Evolutionary conservation across 2,113 vertebrate genomes (phyloP).

Genomic region (Petaurus breviceps): DNA sequence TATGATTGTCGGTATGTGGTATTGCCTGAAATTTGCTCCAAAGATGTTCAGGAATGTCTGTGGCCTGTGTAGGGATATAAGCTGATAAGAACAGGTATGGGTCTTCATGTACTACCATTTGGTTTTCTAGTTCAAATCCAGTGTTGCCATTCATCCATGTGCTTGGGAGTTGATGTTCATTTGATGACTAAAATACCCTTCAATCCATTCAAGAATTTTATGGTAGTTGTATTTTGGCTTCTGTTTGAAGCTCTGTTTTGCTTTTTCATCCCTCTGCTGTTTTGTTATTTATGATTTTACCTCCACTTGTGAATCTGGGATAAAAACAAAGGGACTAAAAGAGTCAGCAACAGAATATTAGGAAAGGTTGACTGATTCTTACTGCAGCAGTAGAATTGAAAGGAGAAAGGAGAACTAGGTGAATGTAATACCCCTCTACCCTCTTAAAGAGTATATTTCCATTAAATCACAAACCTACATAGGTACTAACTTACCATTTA

Average conservation of each 20-base stretch:
- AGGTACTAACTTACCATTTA: neutral
- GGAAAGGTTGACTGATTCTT: conserved; percentile 31
- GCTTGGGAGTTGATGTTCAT: conserved; percentile 45
- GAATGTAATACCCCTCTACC: conserved; percentile 4
- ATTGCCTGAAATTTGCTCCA: neutral
- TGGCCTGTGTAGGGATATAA: neutral
- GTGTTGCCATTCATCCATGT: conserved; percentile 12
- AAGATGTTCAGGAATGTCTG: neutral
- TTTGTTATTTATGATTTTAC: conserved; percentile 50
- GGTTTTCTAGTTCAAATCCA: conserved; percentile 33
- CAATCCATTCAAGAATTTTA: conserved; percentile 45
- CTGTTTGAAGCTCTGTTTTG: conserved; percentile 26
- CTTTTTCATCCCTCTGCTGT: conserved; percentile 51
- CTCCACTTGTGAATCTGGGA: conserved; percentile 61
- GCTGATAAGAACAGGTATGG: conserved; percentile 33
- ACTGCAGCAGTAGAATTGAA: conserved; percentile 33
- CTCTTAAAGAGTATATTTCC: conserved; percentile 44
- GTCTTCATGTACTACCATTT: neutral
- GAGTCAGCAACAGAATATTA: conserved; percentile 47
- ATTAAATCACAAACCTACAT: conserved; percentile 9
- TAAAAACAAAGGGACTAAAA: conserved; percentile 69
- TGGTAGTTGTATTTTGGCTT: conserved; percentile 20
- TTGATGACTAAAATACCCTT: conserved; percentile 8
- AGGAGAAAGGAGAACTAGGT: neutral
- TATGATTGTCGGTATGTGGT: neutral